Evolutionary conservation across 2,113 vertebrate genomes (phyloP).

Genomic region (Bostrychus sinensis): DNA sequence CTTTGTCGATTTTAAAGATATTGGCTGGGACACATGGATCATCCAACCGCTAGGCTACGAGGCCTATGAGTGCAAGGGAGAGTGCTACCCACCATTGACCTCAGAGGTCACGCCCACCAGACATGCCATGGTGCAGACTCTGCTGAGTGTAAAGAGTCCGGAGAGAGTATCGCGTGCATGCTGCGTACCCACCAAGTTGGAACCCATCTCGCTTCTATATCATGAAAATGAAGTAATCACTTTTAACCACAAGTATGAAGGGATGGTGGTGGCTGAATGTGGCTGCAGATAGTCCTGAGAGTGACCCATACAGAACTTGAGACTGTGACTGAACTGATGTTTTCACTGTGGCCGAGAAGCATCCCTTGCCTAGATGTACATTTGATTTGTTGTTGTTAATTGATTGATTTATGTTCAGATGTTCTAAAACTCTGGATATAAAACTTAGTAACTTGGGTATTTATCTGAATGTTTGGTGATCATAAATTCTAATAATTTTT

Average conservation of each 20-base stretch:
- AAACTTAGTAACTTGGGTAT: not conserved
- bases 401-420: not conserved
- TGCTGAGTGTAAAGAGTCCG: constrained; percentile 87
- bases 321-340: constrained; percentile 30
- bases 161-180: constrained; percentile 90
- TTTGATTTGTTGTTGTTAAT: no score
- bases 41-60: constrained; percentile 91
- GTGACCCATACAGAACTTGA: constrained; percentile 18
- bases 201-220: constrained; percentile 96
- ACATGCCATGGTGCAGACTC: constrained; percentile 93
- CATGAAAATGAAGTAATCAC: constrained; percentile 89
- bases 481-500: no score
- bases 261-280: constrained; percentile 96
- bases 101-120: constrained; percentile 91
- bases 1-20: constrained; percentile 97
- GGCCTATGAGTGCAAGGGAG: constrained; percentile 91
- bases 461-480: not conserved
- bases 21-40: constrained; percentile 96
- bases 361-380: not conserved
- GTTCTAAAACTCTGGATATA: not conserved
- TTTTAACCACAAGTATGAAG: constrained; percentile 96
- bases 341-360: not conserved
- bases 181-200: constrained; percentile 95
- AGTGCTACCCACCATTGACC: constrained; percentile 88
- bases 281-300: constrained; percentile 91